These are phyloP conservation scores for Oxyruncus cristatus DNA, from an alignment of 2,113 vertebrate species.

Conservation along the genomic window DNA sequence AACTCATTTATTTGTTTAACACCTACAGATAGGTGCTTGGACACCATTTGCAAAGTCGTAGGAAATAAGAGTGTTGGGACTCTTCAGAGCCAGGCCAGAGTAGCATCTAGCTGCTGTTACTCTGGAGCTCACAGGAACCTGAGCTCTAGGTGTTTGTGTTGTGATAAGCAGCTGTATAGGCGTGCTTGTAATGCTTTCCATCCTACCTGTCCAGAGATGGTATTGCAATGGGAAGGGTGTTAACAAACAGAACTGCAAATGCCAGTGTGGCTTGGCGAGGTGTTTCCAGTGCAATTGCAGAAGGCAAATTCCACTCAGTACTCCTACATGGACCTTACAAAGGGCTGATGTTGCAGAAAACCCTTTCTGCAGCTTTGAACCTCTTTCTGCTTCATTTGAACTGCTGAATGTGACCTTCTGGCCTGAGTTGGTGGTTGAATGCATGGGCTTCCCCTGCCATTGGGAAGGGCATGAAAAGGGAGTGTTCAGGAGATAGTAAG, in stretches of 20 bases:
- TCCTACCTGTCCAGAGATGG: not conserved
- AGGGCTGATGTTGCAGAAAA: not conserved
- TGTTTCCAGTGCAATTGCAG: not conserved
- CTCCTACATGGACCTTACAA: fast-evolving
- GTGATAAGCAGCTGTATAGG: not conserved
- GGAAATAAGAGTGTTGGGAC: not conserved
- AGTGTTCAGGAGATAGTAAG: not conserved
- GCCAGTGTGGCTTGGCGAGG: not conserved
- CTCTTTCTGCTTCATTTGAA: not conserved
- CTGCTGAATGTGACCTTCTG: not conserved
- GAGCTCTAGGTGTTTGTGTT: fast-evolving
- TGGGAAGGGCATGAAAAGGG: not conserved
- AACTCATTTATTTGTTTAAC: not conserved
- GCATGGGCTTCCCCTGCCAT: fast-evolving
- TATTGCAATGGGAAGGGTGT: not conserved
- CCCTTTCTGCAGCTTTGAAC: not conserved
- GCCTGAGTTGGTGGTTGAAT: not conserved
- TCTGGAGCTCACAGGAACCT: not conserved
- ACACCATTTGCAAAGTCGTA: not conserved
- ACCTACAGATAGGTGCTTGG: not conserved
- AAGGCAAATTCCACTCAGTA: not conserved
- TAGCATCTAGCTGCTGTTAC: not conserved
- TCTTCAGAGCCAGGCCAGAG: not conserved
- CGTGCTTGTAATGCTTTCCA: not conserved
- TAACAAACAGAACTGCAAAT: not conserved